A percentile compares a stretch with the other conserved stretches of the same genome.
phyloP scores from a whole-genome alignment of 2,113 vertebrate species.

The Falco punctatus region DNA sequence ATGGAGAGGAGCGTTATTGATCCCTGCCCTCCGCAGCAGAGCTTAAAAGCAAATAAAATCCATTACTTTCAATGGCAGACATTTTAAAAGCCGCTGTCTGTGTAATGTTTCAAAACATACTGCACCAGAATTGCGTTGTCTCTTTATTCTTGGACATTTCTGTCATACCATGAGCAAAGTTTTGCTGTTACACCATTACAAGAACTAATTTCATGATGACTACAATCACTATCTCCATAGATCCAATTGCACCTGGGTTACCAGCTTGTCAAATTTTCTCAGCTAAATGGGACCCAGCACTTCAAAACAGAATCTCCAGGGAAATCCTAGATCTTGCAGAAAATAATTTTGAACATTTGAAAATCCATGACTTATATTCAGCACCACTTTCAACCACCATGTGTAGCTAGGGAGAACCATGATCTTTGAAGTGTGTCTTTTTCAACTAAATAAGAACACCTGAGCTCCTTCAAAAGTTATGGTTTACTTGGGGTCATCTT shows the following conservation, averaged over 20 bases:
- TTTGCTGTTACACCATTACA: not conserved
- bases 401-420: not conserved
- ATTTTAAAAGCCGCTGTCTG: slow-evolving; percentile 18
- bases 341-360: not conserved
- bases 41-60: slow-evolving; percentile 41
- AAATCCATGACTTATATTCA: not conserved
- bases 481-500: not conserved
- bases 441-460: not conserved
- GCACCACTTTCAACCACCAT: not conserved
- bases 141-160: not conserved
- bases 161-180: not conserved
- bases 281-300: not conserved
- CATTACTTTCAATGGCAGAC: not conserved
- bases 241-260: not conserved
- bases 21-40: not conserved
- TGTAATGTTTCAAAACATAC: not conserved
- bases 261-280: not conserved
- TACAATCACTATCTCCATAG: not conserved
- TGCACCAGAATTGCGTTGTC: not conserved
- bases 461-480: not conserved
- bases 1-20: slow-evolving; percentile 20
- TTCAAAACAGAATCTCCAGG: not conserved
- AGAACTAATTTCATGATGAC: not conserved
- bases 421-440: not conserved
- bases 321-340: not conserved